Percentiles rank a stretch among this genome's conserved stretches.
Conservation (phyloP, 2,888 invertebrate species). For the Adelphocoris suturalis region DNA sequence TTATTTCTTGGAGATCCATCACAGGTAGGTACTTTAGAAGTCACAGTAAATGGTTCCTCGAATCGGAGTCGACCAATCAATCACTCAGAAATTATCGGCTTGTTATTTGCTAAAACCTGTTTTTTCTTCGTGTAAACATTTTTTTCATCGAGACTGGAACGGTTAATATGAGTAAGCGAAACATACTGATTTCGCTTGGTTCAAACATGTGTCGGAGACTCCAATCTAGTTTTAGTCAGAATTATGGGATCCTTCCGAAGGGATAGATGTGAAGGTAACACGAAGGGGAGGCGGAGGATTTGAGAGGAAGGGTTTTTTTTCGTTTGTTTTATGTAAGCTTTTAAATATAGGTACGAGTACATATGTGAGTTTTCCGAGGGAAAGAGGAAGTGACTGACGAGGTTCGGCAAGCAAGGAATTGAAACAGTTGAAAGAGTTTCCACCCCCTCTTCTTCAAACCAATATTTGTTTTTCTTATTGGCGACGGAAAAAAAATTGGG, state of each 20-base stretch:
- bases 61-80: not conserved
- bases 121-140: not conserved
- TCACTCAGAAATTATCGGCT: not conserved
- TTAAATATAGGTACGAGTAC: not conserved
- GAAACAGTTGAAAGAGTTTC: slow-evolving; percentile 64
- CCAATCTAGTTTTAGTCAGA: not conserved
- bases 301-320: not conserved
- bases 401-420: slow-evolving; percentile 45
- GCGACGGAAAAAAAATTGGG: slow-evolving; percentile 58
- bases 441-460: slow-evolving; percentile 30
- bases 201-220: not conserved
- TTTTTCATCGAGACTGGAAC: no score
- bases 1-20: no score
- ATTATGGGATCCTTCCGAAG: not conserved
- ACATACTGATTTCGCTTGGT: slow-evolving; percentile 2
- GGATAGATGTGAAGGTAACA: not conserved
- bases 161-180: not conserved
- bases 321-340: slow-evolving; percentile 16
- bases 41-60: no score
- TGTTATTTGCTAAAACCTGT: not conserved
- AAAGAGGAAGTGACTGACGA: slow-evolving; percentile 33
- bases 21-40: no score
- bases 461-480: slow-evolving; percentile 72
- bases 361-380: slow-evolving; percentile 5
- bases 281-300: not conserved